Evolutionary conservation across 1,140 invertebrate species (phyloP).

Genomic region (Leptopilina clavipes): DNA sequence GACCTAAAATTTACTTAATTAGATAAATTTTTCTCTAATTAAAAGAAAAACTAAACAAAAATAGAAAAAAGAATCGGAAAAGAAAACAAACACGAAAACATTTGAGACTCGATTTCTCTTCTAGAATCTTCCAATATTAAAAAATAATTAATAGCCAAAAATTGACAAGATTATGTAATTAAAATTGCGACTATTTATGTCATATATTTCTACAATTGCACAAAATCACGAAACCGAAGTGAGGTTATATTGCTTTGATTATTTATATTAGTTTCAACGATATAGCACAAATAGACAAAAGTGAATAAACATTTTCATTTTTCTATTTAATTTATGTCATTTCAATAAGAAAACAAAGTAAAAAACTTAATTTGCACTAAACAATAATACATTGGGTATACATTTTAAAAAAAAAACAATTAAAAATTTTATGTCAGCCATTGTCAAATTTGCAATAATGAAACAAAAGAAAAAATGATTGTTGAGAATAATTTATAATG

Average conservation of each 20-base stretch:
- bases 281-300: too few species aligned
- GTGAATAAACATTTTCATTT: background rate
- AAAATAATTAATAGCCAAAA: background rate
- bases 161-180: background rate
- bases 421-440: background rate
- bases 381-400: too few species aligned
- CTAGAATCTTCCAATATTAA: too few species aligned
- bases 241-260: too few species aligned
- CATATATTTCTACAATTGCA: slow-evolving; percentile 18
- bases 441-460: background rate
- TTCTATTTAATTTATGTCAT: too few species aligned
- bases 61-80: too few species aligned
- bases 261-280: too few species aligned
- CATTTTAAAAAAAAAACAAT: background rate
- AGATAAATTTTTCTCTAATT: background rate
- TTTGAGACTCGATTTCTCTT: too few species aligned
- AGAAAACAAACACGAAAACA: background rate
- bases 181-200: background rate
- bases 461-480: background rate
- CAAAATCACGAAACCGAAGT: background rate
- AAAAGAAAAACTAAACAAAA: background rate
- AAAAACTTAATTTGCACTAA: background rate
- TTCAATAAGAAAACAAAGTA: too few species aligned
- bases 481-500: background rate
- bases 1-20: slow-evolving; percentile 38